phyloP scores from a whole-genome alignment of 2,797 vertebrate genomes.

The Melanotaenia pygmaea region DNA sequence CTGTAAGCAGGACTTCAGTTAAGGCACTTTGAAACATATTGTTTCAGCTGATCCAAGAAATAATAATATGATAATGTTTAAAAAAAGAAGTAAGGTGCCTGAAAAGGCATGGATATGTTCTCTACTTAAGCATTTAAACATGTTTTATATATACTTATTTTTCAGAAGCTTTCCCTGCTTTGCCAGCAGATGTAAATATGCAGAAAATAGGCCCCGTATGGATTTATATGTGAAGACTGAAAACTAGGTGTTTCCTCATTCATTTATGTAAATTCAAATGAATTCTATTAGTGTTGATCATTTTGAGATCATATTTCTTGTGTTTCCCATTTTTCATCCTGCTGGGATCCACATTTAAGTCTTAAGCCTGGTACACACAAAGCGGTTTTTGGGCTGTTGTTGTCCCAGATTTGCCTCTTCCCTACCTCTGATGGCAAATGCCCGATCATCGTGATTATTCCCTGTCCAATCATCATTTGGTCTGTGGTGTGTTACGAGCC shows the following conservation, averaged over 20 bases:
- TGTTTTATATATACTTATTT: not conserved
- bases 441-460: too few species aligned
- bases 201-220: not conserved
- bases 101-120: not conserved
- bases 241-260: not conserved
- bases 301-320: not conserved
- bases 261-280: not conserved
- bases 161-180: not conserved
- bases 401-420: too few species aligned
- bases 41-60: not conserved
- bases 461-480: too few species aligned
- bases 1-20: constrained; percentile 62
- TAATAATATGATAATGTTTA: not conserved
- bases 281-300: not conserved
- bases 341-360: not conserved
- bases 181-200: not conserved
- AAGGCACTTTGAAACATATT: not conserved
- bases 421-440: too few species aligned
- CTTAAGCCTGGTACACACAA: too few species aligned
- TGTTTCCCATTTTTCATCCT: not conserved
- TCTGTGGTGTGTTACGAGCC: too few species aligned
- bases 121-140: not conserved
- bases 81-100: not conserved
- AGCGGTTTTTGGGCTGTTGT: too few species aligned
- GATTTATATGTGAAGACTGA: not conserved